phyloP scores from a whole-genome alignment of 2,113 vertebrate species.

The Alexandromys fortis region DNA sequence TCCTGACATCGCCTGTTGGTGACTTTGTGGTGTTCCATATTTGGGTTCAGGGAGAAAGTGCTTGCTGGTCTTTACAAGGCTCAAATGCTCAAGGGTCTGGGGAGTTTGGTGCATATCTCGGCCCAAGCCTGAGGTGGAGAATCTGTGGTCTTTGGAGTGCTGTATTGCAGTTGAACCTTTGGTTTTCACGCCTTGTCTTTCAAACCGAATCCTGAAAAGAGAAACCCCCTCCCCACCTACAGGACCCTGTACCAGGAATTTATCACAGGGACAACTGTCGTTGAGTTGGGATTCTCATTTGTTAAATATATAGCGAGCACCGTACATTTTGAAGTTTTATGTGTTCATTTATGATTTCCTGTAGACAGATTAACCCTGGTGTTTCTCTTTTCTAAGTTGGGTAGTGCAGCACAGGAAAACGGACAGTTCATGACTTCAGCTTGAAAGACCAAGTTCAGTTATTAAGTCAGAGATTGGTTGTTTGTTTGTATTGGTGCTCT shows the following conservation, averaged over 20 bases:
- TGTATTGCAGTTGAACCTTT: constrained; percentile 4
- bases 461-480: not conserved
- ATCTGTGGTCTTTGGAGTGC: not conserved
- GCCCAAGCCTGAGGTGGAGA: not conserved
- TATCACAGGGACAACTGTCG: not conserved
- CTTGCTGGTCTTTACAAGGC: not conserved
- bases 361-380: not conserved
- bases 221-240: not conserved
- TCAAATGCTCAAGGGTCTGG: not conserved
- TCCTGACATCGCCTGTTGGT: not conserved
- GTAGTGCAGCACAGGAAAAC: constrained; percentile 30
- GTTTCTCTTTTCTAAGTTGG: not conserved
- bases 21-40: not conserved
- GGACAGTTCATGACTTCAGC: not conserved
- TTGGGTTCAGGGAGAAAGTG: constrained; percentile 5
- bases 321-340: not conserved
- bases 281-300: constrained; percentile 16
- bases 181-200: constrained; percentile 16
- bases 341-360: constrained; percentile 45
- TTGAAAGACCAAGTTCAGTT: not conserved
- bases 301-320: not conserved
- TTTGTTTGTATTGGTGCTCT: not conserved
- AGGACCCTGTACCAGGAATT: constrained; percentile 17
- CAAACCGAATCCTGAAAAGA: not conserved
- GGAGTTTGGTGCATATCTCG: not conserved